Evolutionary conservation across 2,797 vertebrate species (phyloP), one percentile per base, ranked within the genome.

Genomic region (Fistularia commersonii): DNA sequence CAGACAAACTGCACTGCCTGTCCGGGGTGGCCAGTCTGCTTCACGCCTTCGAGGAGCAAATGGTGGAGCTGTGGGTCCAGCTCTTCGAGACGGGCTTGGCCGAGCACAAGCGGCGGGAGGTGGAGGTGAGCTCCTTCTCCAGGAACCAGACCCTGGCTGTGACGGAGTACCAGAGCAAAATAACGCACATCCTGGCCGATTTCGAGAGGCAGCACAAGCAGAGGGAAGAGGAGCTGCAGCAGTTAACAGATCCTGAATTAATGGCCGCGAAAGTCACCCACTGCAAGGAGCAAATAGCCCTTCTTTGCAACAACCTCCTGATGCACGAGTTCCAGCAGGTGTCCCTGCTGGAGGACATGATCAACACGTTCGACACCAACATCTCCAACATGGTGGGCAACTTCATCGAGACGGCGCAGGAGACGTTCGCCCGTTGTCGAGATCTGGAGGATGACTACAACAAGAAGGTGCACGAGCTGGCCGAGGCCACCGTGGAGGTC

Each of bases 371-470:
- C 66, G 92, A 95, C 80, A 76, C 61, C 62, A 94, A 76, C 71
- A 72, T 95, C 51, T 71, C 75, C 1, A 92, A 88, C 38, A 80
- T 93, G 81, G 76, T 91, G 48, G 80, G 69, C 40, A 58, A 74
- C 13, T 94, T 96, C 67, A 74, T 61, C n/a, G 90, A 95, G 73
- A 88, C 81, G 0, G 77, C 89, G 32, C 89, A 91, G 66, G 84
- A 74, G 11, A 99, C 88, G 0, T 93, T 97, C 61, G 82, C 53
- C 1, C 92, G 93, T 45, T 93, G 91, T 68, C 90, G 92, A 55
- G 89, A 93, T 47, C 76, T 97, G 62, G 95, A 97, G 75, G 92
- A 93, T 40, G 55, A 51, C 15, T 88, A 94, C 77, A 65, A 94
- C 1, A 87, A 93, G 58, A 92, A 93, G 37, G 61, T 97, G 36